These are phyloP conservation scores for Chionoecetes opilio DNA, from an alignment of 1,140 invertebrate species.

Conservation along the genomic window DNA sequence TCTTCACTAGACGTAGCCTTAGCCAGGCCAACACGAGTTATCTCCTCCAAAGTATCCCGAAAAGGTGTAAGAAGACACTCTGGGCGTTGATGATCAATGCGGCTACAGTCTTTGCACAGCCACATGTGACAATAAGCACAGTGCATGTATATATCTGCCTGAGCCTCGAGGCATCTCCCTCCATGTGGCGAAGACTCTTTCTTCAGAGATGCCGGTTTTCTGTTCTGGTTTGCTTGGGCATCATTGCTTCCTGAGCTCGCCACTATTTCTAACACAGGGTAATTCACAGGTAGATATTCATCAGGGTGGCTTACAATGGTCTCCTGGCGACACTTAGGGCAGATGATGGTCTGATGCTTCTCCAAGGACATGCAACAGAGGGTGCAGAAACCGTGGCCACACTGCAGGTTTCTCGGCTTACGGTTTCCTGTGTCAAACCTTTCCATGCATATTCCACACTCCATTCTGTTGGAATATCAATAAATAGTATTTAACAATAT, in stretches of 20 bases:
- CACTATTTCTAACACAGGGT: not conserved
- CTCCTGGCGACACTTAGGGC: not conserved
- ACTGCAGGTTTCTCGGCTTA: not conserved
- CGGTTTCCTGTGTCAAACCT: not conserved
- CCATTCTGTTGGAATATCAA: not conserved
- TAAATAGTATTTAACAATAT: too few species aligned
- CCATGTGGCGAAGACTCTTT: not conserved
- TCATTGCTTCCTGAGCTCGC: not conserved
- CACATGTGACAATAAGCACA: not conserved
- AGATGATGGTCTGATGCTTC: not conserved
- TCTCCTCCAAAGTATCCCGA: not conserved
- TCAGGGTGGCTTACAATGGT: not conserved
- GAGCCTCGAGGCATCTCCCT: not conserved
- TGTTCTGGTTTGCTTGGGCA: not conserved
- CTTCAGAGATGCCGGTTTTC: not conserved
- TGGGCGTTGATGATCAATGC: not conserved
- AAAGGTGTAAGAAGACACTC: not conserved
- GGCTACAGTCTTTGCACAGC: slow-evolving; percentile 15
- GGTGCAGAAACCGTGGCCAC: not conserved
- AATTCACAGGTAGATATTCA: not conserved
- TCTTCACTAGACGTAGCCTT: not conserved
- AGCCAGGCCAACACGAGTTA: not conserved
- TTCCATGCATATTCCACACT: not conserved
- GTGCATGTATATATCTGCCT: not conserved
- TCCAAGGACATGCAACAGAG: not conserved